These are phyloP conservation scores for Anneissia japonica DNA, from an alignment of 35 echinoderm and acorn worm species.

Conservation along the genomic window DNA sequence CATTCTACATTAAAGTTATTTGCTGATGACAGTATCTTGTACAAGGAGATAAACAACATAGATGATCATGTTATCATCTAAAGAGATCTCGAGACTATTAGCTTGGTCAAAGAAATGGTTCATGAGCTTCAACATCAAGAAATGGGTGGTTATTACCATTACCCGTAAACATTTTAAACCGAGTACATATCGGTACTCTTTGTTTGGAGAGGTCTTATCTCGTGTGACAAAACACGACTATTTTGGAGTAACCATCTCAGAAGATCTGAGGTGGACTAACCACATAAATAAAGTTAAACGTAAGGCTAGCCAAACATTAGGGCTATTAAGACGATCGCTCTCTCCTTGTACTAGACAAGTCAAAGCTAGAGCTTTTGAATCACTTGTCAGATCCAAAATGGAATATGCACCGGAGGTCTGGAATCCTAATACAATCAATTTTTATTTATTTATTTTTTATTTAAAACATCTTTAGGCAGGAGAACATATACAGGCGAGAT, in stretches of 20 bases:
- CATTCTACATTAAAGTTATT: slow-evolving; percentile 19
- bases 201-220: background rate
- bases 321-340: slow-evolving; percentile 28
- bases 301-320: slow-evolving; percentile 31
- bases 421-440: slow-evolving; percentile 25
- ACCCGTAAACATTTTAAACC: slow-evolving; percentile 23
- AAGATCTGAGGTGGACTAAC: slow-evolving; percentile 19
- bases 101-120: slow-evolving; percentile 31
- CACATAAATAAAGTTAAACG: slow-evolving; percentile 11
- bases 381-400: slow-evolving; percentile 23
- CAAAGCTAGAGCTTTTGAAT: slow-evolving; percentile 30
- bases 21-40: slow-evolving; percentile 46
- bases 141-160: slow-evolving; percentile 25
- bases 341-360: slow-evolving; percentile 27
- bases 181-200: slow-evolving; percentile 11
- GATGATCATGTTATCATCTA: slow-evolving; percentile 33
- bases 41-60: slow-evolving; percentile 16
- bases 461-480: too few relatives aligned
- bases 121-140: slow-evolving; percentile 38
- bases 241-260: slow-evolving; percentile 26
- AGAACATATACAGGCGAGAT: too few relatives aligned
- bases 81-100: slow-evolving; percentile 21
- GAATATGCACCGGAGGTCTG: slow-evolving; percentile 15
- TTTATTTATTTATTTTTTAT: too few relatives aligned
- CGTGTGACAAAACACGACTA: slow-evolving; percentile 28